Percentiles rank a stretch among this genome's conserved stretches.
Conservation (phyloP, 2,888 invertebrate genomes). For the Philereme vetulata region DNA sequence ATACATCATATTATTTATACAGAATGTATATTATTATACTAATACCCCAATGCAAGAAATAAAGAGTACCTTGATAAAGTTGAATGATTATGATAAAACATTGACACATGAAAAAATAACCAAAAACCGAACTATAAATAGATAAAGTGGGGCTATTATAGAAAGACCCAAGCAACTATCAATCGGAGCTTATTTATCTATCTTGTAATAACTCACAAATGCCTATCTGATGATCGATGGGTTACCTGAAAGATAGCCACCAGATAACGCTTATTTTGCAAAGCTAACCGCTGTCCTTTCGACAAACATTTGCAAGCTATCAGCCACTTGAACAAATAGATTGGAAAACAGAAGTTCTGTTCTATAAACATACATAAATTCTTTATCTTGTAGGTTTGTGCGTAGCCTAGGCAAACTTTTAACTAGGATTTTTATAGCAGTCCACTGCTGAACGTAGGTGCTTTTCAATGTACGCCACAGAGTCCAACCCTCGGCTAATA, state of each 20-base stretch:
- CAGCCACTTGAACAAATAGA: slow-evolving; percentile 14
- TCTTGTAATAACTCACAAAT: slow-evolving; percentile 27
- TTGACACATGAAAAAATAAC: no score
- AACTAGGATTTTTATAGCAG: no score
- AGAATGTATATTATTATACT: no score
- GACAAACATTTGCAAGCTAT: slow-evolving; percentile 18
- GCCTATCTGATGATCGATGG: slow-evolving; percentile 34
- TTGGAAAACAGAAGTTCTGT: not conserved
- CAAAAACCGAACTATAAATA: no score
- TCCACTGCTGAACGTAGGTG: no score
- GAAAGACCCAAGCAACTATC: not conserved
- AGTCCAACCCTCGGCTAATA: no score
- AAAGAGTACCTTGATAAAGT: not conserved
- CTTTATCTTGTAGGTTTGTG: no score
- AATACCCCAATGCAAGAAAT: no score
- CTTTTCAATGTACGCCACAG: no score
- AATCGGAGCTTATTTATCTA: slow-evolving; percentile 28
- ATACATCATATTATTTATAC: not conserved
- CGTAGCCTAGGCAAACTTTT: no score
- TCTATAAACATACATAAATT: no score
- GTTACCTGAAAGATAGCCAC: slow-evolving; percentile 21
- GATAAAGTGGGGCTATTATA: no score
- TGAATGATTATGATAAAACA: not conserved
- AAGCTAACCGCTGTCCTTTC: slow-evolving; percentile 8
- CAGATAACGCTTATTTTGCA: slow-evolving; percentile 23